Evolutionary conservation across 1,140 invertebrate genomes (phyloP).

Genomic region (Bombyx mori): DNA sequence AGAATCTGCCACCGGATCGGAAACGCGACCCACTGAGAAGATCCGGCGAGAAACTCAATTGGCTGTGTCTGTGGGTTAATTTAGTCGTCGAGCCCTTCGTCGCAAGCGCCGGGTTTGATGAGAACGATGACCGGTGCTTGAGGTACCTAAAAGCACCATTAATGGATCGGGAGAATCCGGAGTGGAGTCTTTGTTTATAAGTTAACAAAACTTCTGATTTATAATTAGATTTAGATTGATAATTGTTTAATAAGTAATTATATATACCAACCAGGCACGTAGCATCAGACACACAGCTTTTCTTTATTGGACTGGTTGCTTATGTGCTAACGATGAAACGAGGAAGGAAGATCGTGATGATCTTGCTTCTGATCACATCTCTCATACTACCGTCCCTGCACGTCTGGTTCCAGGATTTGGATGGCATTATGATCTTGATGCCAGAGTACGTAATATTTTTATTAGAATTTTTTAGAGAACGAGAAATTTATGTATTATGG

Average conservation of each 20-base stretch:
- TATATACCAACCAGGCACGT: constrained; percentile 15
- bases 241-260: not conserved
- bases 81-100: no score
- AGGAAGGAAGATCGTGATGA: not conserved
- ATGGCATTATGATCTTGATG: constrained; percentile 2
- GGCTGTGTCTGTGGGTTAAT: no score
- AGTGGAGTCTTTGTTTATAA: no score
- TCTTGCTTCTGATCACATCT: not conserved
- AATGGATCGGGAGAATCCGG: no score
- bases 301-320: constrained; percentile 10
- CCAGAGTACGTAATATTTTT: constrained; percentile 1
- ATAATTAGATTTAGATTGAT: not conserved
- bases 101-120: no score
- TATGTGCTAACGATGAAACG: constrained; percentile 5
- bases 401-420: constrained; percentile 4
- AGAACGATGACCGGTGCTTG: no score
- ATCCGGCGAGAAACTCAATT: no score
- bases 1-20: no score
- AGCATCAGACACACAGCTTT: constrained; percentile 20
- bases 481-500: no score
- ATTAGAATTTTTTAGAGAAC: not conserved
- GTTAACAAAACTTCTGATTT: not conserved
- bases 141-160: no score
- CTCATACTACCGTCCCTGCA: not conserved
- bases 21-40: no score